phyloP scores from a whole-genome alignment of 1,140 invertebrate species.

The Steinernema feltiae region DNA sequence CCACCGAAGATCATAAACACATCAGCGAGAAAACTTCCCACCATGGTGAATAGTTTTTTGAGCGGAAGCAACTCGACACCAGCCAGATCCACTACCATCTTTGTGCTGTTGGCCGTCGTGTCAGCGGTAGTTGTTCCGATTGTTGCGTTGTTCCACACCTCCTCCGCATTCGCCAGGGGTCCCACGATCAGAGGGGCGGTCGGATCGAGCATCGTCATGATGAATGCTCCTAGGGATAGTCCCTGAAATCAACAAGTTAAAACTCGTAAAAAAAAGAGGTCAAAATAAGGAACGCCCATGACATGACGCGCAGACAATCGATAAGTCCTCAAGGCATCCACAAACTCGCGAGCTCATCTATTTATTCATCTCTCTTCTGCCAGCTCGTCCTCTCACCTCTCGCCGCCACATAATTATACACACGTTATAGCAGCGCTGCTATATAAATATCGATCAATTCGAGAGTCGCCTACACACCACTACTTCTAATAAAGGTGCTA shows the following conservation, averaged over 20 bases:
- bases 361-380: neutral
- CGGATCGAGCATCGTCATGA: neutral
- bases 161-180: neutral
- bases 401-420: neutral
- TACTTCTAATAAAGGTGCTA: too few relatives aligned
- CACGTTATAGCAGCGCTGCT: too few relatives aligned
- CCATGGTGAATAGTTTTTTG: conserved; percentile 17
- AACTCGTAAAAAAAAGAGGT: neutral
- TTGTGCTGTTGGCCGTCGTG: conserved; percentile 14
- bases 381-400: neutral
- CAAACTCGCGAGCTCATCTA: neutral
- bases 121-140: neutral
- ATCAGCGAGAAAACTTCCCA: conserved; percentile 21
- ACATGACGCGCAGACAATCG: conserved; percentile 6
- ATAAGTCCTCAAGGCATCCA: conserved; percentile 6
- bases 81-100: conserved; percentile 28
- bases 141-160: neutral
- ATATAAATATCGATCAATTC: too few relatives aligned
- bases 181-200: neutral
- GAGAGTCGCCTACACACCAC: too few relatives aligned
- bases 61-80: conserved; percentile 28
- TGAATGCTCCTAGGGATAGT: neutral
- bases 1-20: conserved; percentile 32
- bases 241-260: neutral
- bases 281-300: neutral